Base-by-base conservation (phyloP, 1,140 invertebrate genomes). In the Pseudomyrmex cubaensis region DNA sequence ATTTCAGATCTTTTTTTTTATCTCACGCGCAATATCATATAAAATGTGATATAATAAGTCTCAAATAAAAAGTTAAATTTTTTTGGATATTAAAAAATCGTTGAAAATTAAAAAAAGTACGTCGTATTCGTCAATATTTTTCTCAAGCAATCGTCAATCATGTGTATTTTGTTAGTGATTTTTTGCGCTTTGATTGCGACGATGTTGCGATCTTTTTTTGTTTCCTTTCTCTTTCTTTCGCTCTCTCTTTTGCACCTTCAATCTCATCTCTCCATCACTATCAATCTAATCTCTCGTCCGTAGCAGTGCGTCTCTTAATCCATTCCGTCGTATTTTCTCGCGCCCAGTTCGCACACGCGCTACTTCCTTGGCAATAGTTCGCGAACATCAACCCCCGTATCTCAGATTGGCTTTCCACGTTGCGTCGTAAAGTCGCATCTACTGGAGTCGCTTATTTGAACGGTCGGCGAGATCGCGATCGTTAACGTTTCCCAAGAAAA, bases 381-480 rank as follows among this genome's bases (percentile, higher is more conserved):
- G 52, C 70, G 20, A 64, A 76, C 25, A 61, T n/a, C 44, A 35
- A 63, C 25, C 7, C 17, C n/a, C 63, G 52, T 67, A 78, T 83
- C 52, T 67, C 20, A 67, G 62, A 59, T 83, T 66, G 52, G 62
- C 25, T 57, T 35, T 25, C 9, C 76, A 13, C 50, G 44, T 78
- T 20, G 54, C 44, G 17, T 54, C 80, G 61, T 83, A 83, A 83
- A 83, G 17, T 46, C 17, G 25, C 63, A 57, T 56, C 62, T 17
- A 22, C 59, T 22, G 20, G 61, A 76, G 22, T 52, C 61, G 10
- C 82, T 83, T 78, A 61, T 83, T 83, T 83, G 66, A 83, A 83
- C 20, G 72, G 15, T 12, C 20, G 52, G 52, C 20, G 10, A 59
- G 44, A 76, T 83, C 80, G 80, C 61, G 50, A 83, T 83, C 72